Evolutionary conservation across 2,113 vertebrate genomes (phyloP).

Genomic region (Etheostoma cragini): DNA sequence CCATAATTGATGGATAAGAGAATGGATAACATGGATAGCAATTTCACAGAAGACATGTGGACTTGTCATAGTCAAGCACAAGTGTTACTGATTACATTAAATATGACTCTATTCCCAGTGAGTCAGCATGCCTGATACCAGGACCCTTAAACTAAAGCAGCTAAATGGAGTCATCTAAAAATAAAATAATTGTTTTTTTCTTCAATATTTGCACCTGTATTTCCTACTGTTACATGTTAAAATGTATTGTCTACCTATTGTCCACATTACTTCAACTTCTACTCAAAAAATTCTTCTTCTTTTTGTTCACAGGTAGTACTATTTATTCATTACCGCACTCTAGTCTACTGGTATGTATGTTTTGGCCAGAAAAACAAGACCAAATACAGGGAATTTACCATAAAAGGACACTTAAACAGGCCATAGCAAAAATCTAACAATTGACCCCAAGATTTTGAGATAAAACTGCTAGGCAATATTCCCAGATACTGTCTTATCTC

Average conservation of each 20-base stretch:
- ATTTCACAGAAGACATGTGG: neutral
- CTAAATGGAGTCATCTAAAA: neutral
- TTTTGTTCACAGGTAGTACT: neutral
- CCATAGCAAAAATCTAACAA: slow-evolving; percentile 3
- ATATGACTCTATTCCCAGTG: neutral
- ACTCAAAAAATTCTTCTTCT: too few relatives aligned
- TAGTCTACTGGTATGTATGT: neutral
- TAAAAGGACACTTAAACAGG: slow-evolving; percentile 28
- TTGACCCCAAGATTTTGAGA: slow-evolving; percentile 24
- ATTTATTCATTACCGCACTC: neutral
- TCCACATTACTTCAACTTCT: neutral
- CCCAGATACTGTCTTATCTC: slow-evolving; percentile 22
- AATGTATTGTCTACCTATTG: neutral
- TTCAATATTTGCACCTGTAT: too few relatives aligned
- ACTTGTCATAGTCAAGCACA: slow-evolving; percentile 1
- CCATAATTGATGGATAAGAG: neutral
- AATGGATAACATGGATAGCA: too few relatives aligned
- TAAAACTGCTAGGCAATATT: slow-evolving; percentile 15
- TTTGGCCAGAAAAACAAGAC: neutral
- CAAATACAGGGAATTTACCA: slow-evolving; percentile 18
- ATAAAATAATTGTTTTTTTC: neutral
- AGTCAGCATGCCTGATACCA: too few relatives aligned
- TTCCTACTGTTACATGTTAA: neutral
- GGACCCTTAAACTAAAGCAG: too few relatives aligned
- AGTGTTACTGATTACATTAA: neutral